These are phyloP conservation scores for Balaenoptera acutorostrata DNA, from an alignment of 2,113 vertebrate genomes.

Conservation along the genomic window DNA sequence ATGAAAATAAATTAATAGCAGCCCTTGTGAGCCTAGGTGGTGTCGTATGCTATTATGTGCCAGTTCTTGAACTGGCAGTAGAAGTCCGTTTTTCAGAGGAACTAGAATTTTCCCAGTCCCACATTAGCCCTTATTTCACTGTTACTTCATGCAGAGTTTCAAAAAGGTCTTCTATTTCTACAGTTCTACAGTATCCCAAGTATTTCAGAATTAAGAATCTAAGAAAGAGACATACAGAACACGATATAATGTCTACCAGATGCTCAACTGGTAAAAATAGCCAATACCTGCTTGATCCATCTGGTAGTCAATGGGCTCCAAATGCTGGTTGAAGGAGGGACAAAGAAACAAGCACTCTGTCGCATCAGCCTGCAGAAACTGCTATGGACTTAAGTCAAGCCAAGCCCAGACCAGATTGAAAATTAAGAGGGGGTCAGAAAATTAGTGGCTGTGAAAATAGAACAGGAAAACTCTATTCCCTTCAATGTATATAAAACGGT, in stretches of 20 bases:
- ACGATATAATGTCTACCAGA: not conserved
- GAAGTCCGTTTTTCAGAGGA: not conserved
- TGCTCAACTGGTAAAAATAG: not conserved
- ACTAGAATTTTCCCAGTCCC: not conserved
- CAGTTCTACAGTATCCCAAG: not conserved
- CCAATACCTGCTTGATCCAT: not conserved
- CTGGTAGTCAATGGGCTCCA: not conserved
- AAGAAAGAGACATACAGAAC: not conserved
- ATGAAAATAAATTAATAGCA: slow-evolving; percentile 31
- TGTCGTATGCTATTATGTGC: not conserved
- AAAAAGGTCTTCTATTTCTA: not conserved
- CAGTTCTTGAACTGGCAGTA: not conserved
- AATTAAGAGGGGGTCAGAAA: not conserved
- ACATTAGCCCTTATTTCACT: not conserved
- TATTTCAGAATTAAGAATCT: not conserved
- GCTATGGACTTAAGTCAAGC: not conserved
- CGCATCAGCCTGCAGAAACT: not conserved
- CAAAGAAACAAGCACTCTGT: not conserved
- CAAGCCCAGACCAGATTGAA: not conserved
- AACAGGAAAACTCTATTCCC: not conserved
- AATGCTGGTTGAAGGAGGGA: not conserved
- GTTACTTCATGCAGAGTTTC: not conserved
- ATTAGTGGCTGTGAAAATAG: not conserved
- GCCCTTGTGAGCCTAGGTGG: not conserved
- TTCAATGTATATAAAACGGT: not conserved